A percentile compares a stretch with the other conserved stretches of the same genome.
These are phyloP conservation scores for Rhamphomyia laevipes DNA, from an alignment of 2,888 invertebrate species.

Conservation along the genomic window DNA sequence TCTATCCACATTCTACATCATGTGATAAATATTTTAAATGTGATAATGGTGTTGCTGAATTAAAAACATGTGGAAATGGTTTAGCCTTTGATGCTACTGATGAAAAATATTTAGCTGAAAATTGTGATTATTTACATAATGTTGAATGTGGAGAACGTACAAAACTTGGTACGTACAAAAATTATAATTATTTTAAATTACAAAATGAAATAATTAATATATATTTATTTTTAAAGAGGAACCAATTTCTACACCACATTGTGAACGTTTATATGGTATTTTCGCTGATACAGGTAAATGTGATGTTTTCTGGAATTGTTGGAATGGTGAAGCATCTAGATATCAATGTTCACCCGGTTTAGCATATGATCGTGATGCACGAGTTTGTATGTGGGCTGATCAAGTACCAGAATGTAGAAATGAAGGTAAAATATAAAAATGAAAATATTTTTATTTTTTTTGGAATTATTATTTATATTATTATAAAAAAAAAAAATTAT, in stretches of 20 bases:
- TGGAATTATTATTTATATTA: neutral
- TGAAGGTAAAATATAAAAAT: slow-evolving; percentile 51
- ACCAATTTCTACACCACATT: slow-evolving; percentile 72
- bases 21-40: slow-evolving; percentile 96
- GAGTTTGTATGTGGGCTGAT: slow-evolving; percentile 95
- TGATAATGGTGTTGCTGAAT: slow-evolving; percentile 74
- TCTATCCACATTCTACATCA: slow-evolving; percentile 79
- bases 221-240: slow-evolving; percentile 48
- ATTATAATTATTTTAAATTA: slow-evolving; percentile 18
- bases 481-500: slow-evolving; percentile 23
- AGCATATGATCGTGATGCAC: slow-evolving; percentile 84
- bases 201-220: neutral
- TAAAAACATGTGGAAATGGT: slow-evolving; percentile 90
- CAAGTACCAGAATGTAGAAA: slow-evolving; percentile 84
- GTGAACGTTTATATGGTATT: slow-evolving; percentile 79
- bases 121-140: slow-evolving; percentile 91
- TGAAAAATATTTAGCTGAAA: slow-evolving; percentile 81
- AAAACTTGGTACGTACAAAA: slow-evolving; percentile 75
- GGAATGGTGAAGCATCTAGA: slow-evolving; percentile 88
- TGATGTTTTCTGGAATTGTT: slow-evolving; percentile 93
- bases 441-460: neutral
- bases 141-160: slow-evolving; percentile 84
- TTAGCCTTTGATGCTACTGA: slow-evolving; percentile 83
- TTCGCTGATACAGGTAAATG: slow-evolving; percentile 81
- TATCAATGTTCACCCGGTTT: slow-evolving; percentile 92